Percentiles rank a stretch among this genome's conserved stretches.
phyloP scores from a whole-genome alignment of 2,113 vertebrate species.

The Candoia aspera region DNA sequence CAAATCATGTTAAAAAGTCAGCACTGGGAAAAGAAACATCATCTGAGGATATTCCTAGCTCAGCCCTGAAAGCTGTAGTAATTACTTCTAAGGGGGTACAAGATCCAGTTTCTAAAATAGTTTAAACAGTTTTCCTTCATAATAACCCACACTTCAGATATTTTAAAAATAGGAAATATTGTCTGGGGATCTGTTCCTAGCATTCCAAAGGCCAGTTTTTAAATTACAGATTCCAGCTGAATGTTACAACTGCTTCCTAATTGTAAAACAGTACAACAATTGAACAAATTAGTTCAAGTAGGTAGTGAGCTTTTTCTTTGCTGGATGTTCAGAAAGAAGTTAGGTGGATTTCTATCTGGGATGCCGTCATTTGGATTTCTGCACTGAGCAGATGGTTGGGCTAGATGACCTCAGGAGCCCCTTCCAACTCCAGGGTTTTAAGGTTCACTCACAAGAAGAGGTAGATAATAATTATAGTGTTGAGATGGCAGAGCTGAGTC shows the following conservation, averaged over 20 bases:
- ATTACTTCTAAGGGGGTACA: background rate
- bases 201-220: background rate
- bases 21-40: background rate
- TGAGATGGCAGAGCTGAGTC: conserved; percentile 69
- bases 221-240: background rate
- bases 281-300: background rate
- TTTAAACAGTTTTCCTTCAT: background rate
- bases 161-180: background rate
- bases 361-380: background rate
- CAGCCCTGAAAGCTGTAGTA: too few relatives aligned
- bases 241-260: background rate
- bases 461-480: conserved; percentile 80
- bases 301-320: background rate
- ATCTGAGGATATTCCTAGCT: background rate
- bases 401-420: background rate
- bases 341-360: background rate
- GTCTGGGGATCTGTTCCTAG: background rate
- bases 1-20: background rate
- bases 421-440: background rate
- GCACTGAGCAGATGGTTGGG: background rate
- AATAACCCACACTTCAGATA: background rate
- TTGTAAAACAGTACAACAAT: background rate
- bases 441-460: conserved; percentile 81
- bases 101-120: background rate
- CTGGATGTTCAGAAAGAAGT: background rate